phyloP scores from a whole-genome alignment of 2,113 vertebrate species.

The Tragelaphus strepsiceros region DNA sequence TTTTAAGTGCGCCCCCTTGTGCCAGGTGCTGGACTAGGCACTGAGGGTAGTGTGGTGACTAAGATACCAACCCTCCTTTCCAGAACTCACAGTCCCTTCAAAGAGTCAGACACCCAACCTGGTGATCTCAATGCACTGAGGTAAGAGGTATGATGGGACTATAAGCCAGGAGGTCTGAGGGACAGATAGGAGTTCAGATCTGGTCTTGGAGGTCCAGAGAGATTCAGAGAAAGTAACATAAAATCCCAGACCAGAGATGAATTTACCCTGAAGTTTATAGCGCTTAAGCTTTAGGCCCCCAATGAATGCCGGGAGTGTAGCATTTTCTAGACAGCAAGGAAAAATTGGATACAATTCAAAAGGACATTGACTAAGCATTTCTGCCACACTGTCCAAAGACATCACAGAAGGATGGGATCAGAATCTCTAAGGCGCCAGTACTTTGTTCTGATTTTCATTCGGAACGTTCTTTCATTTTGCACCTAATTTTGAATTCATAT shows the following conservation, averaged over 20 bases:
- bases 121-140: neutral
- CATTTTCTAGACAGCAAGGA: neutral
- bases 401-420: neutral
- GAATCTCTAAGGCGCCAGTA: neutral
- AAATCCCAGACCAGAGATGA: neutral
- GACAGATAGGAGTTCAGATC: neutral
- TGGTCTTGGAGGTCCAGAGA: neutral
- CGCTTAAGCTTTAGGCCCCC: neutral
- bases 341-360: neutral
- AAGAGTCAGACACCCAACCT: neutral
- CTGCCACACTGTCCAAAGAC: neutral
- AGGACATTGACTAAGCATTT: neutral
- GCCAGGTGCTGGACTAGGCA: neutral
- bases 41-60: neutral
- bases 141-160: neutral
- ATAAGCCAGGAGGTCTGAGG: neutral
- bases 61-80: neutral
- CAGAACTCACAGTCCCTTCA: neutral
- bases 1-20: neutral
- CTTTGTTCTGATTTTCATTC: slow-evolving; percentile 11
- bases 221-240: neutral
- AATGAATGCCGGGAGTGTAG: neutral
- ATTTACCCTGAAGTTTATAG: neutral
- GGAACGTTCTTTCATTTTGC: neutral
- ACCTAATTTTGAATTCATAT: neutral